Evolutionary conservation across 2,888 invertebrate species (phyloP), one percentile per base, ranked within the genome.

Genomic region (Dicroscelio sp.): DNA sequence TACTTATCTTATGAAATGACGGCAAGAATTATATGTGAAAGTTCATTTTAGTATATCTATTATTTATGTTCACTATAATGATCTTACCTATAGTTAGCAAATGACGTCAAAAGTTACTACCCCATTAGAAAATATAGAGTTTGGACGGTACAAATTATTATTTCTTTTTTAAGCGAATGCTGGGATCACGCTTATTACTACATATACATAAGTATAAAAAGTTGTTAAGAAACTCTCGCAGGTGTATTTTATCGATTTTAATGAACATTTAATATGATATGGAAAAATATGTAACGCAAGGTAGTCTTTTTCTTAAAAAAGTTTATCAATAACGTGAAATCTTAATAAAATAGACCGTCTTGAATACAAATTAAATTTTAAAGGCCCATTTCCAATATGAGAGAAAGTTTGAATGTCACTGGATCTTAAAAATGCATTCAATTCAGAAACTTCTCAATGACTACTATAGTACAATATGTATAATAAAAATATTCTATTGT

Each of bases 311-410:
- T 60, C 43, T 60, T 60, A 8, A 31, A 43, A 63, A 83, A 73
- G 48, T 83, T 83, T 48, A n/a, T 31, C 35, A 48, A 31, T 83
- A 48, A 48, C 83, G 31, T 73, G 73, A 73, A 83, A 83, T 83
- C 33, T 83, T 83, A 83, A 63, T 83, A 73, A 43, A 35, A 71
- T 52, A 69, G 67, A 60, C 58, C 35, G 30, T 58, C 78, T 69
- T 52, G 80, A 69, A 71, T 71, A 58, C 71, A 71, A 27, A 67
- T 80, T 71, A 71, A 71, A 71, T 83, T 67, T 80, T 55, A 80
- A 69, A 55, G 60, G 17, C 38, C 35, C 31, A 14, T 48, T 31
- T 65, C 23, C 30, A 33, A 48, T 65, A 48, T 65, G 35, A 10
- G 25, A 2, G 12, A 38, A 65, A 79, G 31, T 43, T 63, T 31